A percentile compares a stretch with the other conserved stretches of the same genome.
These are phyloP conservation scores for Notamacropus eugenii DNA, from an alignment of 2,797 vertebrate genomes.

Conservation along the genomic window DNA sequence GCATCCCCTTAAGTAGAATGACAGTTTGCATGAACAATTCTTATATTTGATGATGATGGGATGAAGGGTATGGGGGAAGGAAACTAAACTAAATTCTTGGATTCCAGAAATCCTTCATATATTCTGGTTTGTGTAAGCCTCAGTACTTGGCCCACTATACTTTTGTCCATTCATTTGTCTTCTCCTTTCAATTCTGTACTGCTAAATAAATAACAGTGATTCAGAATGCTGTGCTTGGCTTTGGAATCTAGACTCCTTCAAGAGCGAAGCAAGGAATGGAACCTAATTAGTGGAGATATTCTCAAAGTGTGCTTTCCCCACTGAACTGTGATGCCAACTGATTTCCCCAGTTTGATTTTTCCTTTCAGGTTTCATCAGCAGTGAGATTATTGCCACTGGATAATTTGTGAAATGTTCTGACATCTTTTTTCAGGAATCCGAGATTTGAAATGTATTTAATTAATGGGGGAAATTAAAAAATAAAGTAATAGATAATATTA, in stretches of 20 bases:
- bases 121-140: neutral
- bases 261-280: conserved; percentile 22
- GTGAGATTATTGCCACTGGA: conserved; percentile 70
- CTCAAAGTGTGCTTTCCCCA: conserved; percentile 46
- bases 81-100: neutral
- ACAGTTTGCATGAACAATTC: neutral
- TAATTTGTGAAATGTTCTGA: conserved; percentile 60
- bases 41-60: neutral
- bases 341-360: conserved; percentile 69
- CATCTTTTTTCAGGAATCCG: conserved; percentile 65
- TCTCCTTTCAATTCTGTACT: conserved; percentile 31
- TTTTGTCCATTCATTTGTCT: conserved; percentile 3
- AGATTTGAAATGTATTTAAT: conserved; percentile 44
- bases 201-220: conserved; percentile 26
- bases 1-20: conserved; percentile 24
- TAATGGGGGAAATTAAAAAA: conserved; percentile 46
- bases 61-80: neutral
- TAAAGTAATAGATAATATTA: neutral
- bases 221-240: conserved; percentile 29
- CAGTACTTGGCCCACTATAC: neutral
- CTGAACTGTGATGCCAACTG: conserved; percentile 56
- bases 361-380: conserved; percentile 75
- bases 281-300: conserved; percentile 19
- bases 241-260: conserved; percentile 46
- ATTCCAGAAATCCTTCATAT: neutral